Percentiles rank a stretch among this genome's conserved stretches.
Conservation (phyloP, 2,113 vertebrate genomes). For the Morone chrysops region DNA sequence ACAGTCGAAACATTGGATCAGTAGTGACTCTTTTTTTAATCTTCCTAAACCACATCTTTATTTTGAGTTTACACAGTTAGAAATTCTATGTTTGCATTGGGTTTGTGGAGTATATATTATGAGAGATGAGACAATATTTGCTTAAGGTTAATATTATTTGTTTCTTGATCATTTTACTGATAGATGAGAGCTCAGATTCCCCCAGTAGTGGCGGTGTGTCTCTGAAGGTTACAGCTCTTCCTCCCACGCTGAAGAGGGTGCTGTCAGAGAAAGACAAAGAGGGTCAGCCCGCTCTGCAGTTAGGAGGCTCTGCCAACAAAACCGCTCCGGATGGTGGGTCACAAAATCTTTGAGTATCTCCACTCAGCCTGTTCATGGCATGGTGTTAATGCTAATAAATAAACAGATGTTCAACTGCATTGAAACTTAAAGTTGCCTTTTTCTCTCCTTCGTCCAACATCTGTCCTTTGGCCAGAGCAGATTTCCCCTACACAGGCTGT, state of each 20-base stretch:
- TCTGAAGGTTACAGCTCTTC: conserved; percentile 85
- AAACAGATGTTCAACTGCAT: neutral
- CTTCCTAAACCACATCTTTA: neutral
- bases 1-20: conserved; percentile 3
- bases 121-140: neutral
- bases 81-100: neutral
- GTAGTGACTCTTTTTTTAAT: neutral
- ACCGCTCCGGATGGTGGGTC: conserved; percentile 91
- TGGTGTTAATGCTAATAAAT: neutral
- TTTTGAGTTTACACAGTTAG: neutral
- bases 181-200: conserved; percentile 90
- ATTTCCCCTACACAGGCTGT: neutral
- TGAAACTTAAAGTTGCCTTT: neutral
- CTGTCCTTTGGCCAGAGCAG: neutral
- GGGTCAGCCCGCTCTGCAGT: conserved; percentile 72
- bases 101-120: too few species aligned
- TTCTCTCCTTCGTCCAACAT: neutral
- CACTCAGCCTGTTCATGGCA: neutral
- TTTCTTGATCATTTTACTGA: neutral
- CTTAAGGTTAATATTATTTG: neutral
- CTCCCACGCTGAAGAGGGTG: conserved; percentile 86
- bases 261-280: conserved; percentile 91
- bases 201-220: conserved; percentile 85
- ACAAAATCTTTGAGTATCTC: neutral
- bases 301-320: conserved; percentile 79